phyloP scores from a whole-genome alignment of 2,113 vertebrate genomes.

The Promerops cafer region DNA sequence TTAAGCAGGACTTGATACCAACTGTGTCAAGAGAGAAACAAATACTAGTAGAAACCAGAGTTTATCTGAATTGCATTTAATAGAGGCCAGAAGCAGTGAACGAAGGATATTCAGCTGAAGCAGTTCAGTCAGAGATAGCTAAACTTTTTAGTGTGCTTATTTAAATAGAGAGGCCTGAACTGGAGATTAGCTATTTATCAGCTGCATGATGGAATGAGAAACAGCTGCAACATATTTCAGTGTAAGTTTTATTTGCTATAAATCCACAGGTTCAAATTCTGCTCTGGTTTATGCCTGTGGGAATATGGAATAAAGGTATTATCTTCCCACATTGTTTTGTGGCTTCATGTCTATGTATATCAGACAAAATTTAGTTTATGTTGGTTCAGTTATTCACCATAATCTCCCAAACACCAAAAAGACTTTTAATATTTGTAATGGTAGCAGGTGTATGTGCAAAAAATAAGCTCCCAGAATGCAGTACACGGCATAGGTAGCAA shows the following conservation, averaged over 20 bases:
- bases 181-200: slow-evolving; percentile 60
- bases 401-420: not conserved
- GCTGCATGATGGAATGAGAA: slow-evolving; percentile 42
- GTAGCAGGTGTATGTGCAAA: not conserved
- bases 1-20: not conserved
- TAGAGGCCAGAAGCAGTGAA: slow-evolving; percentile 20
- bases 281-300: not conserved
- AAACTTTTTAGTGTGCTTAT: slow-evolving; percentile 43
- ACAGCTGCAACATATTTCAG: slow-evolving; percentile 22
- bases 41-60: not conserved
- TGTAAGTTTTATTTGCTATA: not conserved
- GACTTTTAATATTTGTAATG: not conserved
- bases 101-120: slow-evolving; percentile 38
- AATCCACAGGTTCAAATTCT: slow-evolving; percentile 3
- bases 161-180: slow-evolving; percentile 46
- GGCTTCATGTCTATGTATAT: not conserved
- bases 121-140: slow-evolving; percentile 46
- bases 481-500: not conserved
- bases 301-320: not conserved
- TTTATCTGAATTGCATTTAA: slow-evolving; percentile 42
- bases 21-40: not conserved
- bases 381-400: not conserved
- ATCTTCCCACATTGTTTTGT: not conserved
- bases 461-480: not conserved
- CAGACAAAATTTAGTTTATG: not conserved